A percentile compares a stretch with the other conserved stretches of the same genome.
Conservation (phyloP, 1,140 invertebrate species). For the Nebria ingens region DNA sequence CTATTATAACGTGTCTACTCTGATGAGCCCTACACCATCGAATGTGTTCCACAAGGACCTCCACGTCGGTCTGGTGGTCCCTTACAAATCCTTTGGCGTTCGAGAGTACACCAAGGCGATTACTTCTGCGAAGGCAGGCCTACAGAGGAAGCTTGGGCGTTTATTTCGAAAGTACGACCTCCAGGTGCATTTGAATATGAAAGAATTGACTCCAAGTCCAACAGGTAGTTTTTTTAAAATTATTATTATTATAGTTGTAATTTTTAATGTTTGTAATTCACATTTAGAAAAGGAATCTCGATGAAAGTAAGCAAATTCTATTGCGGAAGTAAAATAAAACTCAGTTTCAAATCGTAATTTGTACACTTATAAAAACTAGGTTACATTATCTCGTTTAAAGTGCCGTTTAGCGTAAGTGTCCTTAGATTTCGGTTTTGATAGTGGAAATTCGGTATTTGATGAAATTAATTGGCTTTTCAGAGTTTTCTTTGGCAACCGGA, state of each 20-base stretch:
- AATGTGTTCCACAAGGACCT: constrained; percentile 20
- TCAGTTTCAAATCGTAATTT: too few relatives aligned
- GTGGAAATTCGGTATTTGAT: too few relatives aligned
- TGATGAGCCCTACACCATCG: not conserved
- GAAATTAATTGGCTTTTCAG: too few relatives aligned
- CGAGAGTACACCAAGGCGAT: constrained; percentile 64
- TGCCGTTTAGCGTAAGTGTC: too few relatives aligned
- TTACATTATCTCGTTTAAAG: too few relatives aligned
- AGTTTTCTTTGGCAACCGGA: too few relatives aligned
- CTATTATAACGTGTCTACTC: constrained; percentile 3
- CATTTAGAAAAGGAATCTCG: too few relatives aligned
- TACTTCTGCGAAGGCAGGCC: constrained; percentile 49
- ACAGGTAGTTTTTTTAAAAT: constrained; percentile 48
- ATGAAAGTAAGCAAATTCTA: too few relatives aligned
- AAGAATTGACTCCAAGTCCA: constrained; percentile 65
- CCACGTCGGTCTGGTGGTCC: constrained; percentile 60
- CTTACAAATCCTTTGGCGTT: constrained; percentile 61
- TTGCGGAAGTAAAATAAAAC: too few relatives aligned
- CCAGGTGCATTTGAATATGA: constrained; percentile 56
- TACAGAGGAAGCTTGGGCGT: constrained; percentile 49
- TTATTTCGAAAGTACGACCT: constrained; percentile 59
- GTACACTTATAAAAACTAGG: too few relatives aligned
- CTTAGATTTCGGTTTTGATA: too few relatives aligned
- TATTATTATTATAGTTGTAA: too few relatives aligned
- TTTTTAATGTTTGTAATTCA: constrained; percentile 4